Evolutionary conservation across 2,888 invertebrate species (phyloP).

Genomic region (Lasioglossum zephyrum): DNA sequence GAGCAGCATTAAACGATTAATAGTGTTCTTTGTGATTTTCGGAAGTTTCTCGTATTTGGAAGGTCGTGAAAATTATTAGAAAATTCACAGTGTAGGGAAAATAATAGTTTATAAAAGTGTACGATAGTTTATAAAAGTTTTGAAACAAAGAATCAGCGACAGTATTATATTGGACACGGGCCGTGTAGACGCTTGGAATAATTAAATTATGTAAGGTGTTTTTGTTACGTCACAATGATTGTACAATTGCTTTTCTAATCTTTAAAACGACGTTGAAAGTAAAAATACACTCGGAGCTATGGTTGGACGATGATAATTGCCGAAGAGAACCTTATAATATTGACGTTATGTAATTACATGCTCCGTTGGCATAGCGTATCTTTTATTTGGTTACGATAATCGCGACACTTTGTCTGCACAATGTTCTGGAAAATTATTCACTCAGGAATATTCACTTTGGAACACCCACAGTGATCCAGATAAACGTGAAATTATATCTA

Average conservation of each 20-base stretch:
- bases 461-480: background rate
- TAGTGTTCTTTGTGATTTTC: background rate
- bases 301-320: background rate
- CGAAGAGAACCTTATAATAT: slow-evolving; percentile 1
- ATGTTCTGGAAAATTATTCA: background rate
- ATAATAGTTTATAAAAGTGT: background rate
- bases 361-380: background rate
- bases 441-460: background rate
- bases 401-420: background rate
- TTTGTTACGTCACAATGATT: slow-evolving; percentile 8
- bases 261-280: background rate
- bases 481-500: background rate
- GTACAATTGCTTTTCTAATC: background rate
- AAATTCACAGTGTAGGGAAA: background rate
- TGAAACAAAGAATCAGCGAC: background rate
- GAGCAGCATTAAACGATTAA: no score
- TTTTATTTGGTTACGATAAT: slow-evolving; percentile 4
- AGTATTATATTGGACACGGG: background rate
- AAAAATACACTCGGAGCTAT: background rate
- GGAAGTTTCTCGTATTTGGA: background rate
- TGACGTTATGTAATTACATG: slow-evolving; percentile 7
- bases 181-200: background rate
- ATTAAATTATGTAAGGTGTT: background rate
- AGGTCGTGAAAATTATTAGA: background rate
- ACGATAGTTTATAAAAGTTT: background rate